Conservation (phyloP, 1,140 invertebrate species). For the Fopius arisanus region DNA sequence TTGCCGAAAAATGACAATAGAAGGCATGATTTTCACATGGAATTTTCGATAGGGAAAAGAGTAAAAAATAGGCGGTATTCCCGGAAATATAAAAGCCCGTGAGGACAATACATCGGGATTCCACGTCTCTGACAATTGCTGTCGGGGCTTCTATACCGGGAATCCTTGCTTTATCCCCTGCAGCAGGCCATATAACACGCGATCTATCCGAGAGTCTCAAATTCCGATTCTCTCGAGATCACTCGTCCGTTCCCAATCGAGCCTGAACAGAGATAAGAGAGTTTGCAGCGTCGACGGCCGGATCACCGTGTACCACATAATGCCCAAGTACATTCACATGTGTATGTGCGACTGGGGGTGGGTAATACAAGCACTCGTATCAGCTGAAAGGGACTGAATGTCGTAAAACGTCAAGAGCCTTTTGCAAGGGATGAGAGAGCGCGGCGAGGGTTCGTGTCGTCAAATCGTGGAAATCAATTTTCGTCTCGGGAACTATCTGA, state of each 20-base stretch:
- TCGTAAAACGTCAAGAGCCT: conserved; percentile 22
- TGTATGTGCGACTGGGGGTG: background rate
- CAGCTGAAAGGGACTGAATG: conserved; percentile 7
- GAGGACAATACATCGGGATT: conserved; percentile 25
- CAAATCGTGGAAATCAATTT: conserved; percentile 37
- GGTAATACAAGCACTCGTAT: background rate
- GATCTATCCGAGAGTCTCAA: conserved; percentile 23
- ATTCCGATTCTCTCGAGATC: conserved; percentile 25
- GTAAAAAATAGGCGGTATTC: conserved; percentile 1
- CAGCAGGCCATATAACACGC: conserved; percentile 21
- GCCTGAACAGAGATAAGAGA: conserved; percentile 26
- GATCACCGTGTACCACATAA: conserved; percentile 17
- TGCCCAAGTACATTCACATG: background rate
- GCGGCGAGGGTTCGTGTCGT: conserved; percentile 20
- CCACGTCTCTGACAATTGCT: conserved; percentile 20
- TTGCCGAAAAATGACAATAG: background rate
- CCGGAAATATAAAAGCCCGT: conserved; percentile 20
- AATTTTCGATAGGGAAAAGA: background rate
- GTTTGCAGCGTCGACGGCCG: conserved; percentile 6
- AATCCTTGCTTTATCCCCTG: conserved; percentile 21
- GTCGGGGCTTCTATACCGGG: background rate
- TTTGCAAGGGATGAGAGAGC: background rate
- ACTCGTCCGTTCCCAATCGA: conserved; percentile 22
- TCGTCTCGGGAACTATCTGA: background rate
- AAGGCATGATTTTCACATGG: background rate